Conservation (phyloP, 2,113 vertebrate species). For the Felis chaus region DNA sequence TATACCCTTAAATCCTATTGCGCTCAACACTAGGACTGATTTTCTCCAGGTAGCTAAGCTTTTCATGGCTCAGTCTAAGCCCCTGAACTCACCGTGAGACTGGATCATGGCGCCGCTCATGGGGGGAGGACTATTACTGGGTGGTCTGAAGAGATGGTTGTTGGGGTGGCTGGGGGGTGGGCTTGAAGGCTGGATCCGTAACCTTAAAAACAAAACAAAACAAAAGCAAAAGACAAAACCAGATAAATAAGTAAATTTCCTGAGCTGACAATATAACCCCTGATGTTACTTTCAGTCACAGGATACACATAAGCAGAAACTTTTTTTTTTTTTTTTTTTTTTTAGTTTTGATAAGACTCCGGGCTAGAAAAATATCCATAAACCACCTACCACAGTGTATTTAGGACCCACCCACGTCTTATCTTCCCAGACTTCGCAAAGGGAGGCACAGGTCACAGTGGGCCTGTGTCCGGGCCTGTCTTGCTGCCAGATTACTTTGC, state of each 20-base stretch:
- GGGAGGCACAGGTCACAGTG: not conserved
- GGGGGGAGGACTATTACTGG: conserved; percentile 95
- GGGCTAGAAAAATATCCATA: not conserved
- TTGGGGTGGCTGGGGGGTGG: conserved; percentile 96
- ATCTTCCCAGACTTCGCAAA: not conserved
- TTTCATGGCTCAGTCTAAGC: rapidly evolving
- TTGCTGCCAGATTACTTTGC: not conserved
- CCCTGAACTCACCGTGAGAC: conserved; percentile 89
- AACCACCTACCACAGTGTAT: not conserved
- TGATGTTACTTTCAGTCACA: not conserved
- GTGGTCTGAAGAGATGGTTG: conserved; percentile 97
- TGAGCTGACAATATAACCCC: not conserved
- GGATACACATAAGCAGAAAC: not conserved
- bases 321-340: not conserved
- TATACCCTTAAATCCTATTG: not conserved
- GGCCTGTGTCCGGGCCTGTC: not conserved
- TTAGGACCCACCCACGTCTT: not conserved
- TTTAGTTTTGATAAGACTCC: not conserved
- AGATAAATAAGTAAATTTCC: not conserved
- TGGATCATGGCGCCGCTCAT: conserved; percentile 91
- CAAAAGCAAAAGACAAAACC: conserved; percentile 57
- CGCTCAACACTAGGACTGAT: not conserved
- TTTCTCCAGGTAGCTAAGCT: not conserved
- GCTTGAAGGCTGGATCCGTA: conserved; percentile 98
- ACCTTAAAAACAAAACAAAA: conserved; percentile 85